These are phyloP conservation scores for Pyralis farinalis DNA, from an alignment of 2,888 invertebrate species.

Conservation along the genomic window DNA sequence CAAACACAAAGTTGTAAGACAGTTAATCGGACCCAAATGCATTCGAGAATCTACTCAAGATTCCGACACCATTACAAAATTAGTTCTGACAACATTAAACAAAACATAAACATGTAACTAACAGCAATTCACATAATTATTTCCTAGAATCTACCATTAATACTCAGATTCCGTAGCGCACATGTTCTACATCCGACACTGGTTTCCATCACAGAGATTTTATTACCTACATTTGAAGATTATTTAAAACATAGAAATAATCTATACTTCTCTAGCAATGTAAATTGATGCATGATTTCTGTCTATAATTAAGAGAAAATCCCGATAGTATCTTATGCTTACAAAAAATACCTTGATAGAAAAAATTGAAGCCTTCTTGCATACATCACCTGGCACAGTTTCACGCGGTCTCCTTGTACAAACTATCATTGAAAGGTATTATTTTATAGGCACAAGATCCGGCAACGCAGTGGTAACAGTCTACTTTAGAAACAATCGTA, in stretches of 20 bases:
- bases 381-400: conserved; percentile 72
- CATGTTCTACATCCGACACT: conserved; percentile 64
- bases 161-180: conserved; percentile 71
- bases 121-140: conserved; percentile 69
- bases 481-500: conserved; percentile 27
- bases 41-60: conserved; percentile 57
- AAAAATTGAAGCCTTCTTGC: conserved; percentile 54
- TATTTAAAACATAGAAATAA: conserved; percentile 66
- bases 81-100: conserved; percentile 76
- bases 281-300: conserved; percentile 67
- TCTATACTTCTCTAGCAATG: conserved; percentile 64
- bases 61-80: conserved; percentile 70
- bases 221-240: conserved; percentile 63
- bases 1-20: conserved; percentile 78
- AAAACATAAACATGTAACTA: conserved; percentile 75
- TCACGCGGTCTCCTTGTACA: conserved; percentile 61
- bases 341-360: conserved; percentile 59
- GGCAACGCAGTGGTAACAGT: conserved; percentile 36
- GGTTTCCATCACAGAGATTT: conserved; percentile 76
- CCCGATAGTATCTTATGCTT: conserved; percentile 57
- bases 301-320: conserved; percentile 55
- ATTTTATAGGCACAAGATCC: conserved; percentile 54
- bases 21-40: conserved; percentile 68
- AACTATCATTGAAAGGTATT: conserved; percentile 59
- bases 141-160: conserved; percentile 70